A percentile compares a stretch with the other conserved stretches of the same genome.
Conservation (phyloP, 2,113 vertebrate species). For the Callaeas wilsoni region DNA sequence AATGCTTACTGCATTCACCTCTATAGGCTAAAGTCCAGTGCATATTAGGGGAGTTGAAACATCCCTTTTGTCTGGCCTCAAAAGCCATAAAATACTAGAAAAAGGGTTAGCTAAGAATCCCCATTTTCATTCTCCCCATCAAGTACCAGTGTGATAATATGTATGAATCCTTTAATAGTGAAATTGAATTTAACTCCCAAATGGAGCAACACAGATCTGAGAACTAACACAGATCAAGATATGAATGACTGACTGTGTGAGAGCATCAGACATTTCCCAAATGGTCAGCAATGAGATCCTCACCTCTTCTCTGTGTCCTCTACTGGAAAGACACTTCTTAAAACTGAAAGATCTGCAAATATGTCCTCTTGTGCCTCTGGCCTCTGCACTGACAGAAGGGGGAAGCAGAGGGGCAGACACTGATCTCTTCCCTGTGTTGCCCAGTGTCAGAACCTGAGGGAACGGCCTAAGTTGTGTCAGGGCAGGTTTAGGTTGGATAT, state of each 20-base stretch:
- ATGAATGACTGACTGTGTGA: neutral
- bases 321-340: neutral
- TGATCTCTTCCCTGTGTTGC: no score
- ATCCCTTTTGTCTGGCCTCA: neutral
- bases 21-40: neutral
- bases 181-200: neutral
- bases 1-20: neutral
- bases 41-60: neutral
- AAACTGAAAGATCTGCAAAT: neutral
- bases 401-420: neutral
- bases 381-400: neutral
- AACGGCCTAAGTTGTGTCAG: neutral
- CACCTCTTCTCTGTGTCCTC: neutral
- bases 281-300: rapidly evolving
- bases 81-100: neutral
- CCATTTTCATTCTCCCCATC: neutral
- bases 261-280: neutral
- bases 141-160: neutral
- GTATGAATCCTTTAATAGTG: neutral
- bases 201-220: neutral
- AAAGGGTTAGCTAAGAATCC: neutral
- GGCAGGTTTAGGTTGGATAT: neutral
- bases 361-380: neutral
- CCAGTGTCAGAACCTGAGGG: neutral
- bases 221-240: neutral